Conservation (phyloP, 2,797 vertebrate species). For the Mus caroli region DNA sequence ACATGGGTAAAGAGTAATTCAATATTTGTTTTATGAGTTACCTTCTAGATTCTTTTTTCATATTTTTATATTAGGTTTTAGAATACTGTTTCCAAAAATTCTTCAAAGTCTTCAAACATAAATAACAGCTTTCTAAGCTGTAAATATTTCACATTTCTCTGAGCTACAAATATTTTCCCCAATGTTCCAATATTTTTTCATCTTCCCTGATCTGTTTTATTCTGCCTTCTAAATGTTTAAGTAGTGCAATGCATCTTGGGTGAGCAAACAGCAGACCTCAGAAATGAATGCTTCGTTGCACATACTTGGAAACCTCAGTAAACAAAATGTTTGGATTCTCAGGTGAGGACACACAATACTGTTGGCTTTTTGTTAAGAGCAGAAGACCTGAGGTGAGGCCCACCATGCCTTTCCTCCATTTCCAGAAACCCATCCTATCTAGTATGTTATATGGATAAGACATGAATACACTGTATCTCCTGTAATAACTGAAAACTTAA, state of each 20-base stretch:
- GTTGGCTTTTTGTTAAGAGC: background rate
- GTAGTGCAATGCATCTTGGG: background rate
- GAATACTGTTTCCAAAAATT: background rate
- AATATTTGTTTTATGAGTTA: background rate
- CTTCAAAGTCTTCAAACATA: background rate
- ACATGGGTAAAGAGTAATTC: background rate
- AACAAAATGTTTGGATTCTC: background rate
- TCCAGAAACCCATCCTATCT: background rate
- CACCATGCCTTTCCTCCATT: background rate
- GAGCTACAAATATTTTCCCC: background rate
- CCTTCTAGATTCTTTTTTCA: background rate
- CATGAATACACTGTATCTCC: background rate
- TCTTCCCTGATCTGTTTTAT: background rate
- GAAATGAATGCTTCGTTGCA: background rate
- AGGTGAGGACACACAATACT: background rate
- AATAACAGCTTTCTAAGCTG: background rate
- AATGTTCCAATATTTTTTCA: background rate
- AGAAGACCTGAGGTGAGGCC: background rate
- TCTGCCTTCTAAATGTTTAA: slow-evolving; percentile 6
- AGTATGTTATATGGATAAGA: background rate
- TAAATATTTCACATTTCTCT: background rate
- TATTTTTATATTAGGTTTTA: slow-evolving; percentile 2
- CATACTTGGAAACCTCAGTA: too few relatives aligned
- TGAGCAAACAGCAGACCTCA: background rate
- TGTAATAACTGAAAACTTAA: background rate